Evolutionary conservation across 2,888 invertebrate species (phyloP).

Genomic region (Synanthedon formicaeformis): DNA sequence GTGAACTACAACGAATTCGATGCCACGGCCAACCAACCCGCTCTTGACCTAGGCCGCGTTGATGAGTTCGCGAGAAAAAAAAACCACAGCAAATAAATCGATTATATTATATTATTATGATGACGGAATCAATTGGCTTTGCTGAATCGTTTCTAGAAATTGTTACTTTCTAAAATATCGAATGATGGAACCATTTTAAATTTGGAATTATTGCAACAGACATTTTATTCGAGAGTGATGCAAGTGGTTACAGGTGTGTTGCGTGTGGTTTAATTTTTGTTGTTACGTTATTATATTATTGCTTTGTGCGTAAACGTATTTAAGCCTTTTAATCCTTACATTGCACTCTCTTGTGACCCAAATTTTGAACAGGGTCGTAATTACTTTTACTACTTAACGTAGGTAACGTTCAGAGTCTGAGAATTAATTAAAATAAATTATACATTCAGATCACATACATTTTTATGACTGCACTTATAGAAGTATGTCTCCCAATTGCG

Average conservation of each 20-base stretch:
- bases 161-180: constrained; percentile 3
- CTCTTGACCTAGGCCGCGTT: constrained; percentile 44
- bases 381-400: neutral
- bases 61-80: constrained; percentile 18
- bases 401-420: no score
- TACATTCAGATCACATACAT: no score
- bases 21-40: constrained; percentile 37
- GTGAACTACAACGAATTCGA: constrained; percentile 20
- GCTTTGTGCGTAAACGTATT: neutral
- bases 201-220: neutral
- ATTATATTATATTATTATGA: constrained; percentile 3
- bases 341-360: neutral
- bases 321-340: neutral
- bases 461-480: no score
- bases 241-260: neutral
- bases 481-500: no score
- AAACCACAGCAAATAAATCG: constrained; percentile 7
- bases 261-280: neutral
- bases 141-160: neutral
- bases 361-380: neutral
- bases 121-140: neutral
- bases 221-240: neutral
- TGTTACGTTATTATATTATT: neutral
- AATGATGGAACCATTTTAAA: neutral
- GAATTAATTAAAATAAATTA: no score